A percentile compares a stretch with the other conserved stretches of the same genome.
These are phyloP conservation scores for Aegithalos caudatus DNA, from an alignment of 2,113 vertebrate species.

Conservation along the genomic window DNA sequence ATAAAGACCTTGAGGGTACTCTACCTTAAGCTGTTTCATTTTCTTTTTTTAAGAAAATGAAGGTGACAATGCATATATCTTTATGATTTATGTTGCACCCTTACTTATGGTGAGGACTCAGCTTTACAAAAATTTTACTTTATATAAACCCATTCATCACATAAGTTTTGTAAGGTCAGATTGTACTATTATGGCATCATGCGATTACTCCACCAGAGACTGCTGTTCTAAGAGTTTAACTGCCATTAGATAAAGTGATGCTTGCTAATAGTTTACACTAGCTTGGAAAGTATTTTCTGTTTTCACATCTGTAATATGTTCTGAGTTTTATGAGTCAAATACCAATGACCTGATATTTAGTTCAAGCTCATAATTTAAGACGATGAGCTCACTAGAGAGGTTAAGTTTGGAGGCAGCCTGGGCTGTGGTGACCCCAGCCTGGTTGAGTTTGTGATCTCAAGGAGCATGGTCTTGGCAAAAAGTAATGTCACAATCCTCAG, in stretches of 20 bases:
- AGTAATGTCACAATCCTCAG: background rate
- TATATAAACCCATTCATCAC: background rate
- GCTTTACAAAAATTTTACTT: background rate
- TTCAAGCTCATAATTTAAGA: background rate
- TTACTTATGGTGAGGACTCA: background rate
- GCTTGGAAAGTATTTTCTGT: background rate
- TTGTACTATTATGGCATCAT: background rate
- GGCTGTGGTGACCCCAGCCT: accelerated
- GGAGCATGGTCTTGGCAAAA: background rate
- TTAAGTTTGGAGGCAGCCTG: background rate
- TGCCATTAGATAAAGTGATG: background rate
- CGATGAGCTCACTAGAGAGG: background rate
- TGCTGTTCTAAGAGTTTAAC: background rate
- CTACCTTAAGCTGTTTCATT: background rate
- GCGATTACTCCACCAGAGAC: background rate
- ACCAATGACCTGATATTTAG: background rate
- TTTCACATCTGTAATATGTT: background rate
- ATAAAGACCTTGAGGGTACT: background rate
- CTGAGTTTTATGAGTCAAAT: background rate
- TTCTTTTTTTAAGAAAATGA: background rate
- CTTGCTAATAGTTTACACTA: background rate
- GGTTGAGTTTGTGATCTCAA: background rate
- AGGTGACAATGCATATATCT: background rate
- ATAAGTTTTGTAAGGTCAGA: background rate
- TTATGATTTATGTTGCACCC: background rate